Base-by-base conservation (phyloP, 2,797 vertebrate genomes). In the Tiaroga cobitis region DNA sequence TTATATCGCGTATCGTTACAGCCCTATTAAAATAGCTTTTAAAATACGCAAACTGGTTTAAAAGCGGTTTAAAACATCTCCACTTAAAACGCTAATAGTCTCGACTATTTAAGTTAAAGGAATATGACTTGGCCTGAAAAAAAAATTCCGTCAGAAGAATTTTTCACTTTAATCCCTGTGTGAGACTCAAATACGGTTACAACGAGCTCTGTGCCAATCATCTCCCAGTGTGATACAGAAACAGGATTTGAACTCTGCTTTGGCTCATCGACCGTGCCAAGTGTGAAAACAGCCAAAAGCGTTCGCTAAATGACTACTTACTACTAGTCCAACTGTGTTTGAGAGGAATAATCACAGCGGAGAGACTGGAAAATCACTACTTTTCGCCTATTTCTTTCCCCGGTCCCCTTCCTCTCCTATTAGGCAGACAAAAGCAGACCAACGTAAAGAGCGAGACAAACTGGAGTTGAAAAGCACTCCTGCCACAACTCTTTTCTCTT, bases 301-400 rank as follows among this genome's bases (percentile, higher is more conserved):
- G 16, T 26, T 21, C 7, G 21, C 65, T 81, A 81, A 69, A 59
- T 59, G 34, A 81, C 46, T 81, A 39, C 80, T 29, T 56, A 46
- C 51, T 24, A 26, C 75, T 18, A 41, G 34, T 18, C 75, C 54
- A 77, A n/a, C 54, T 77, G 75, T 26, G 54, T 82, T 39, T 46
- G 11, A 73, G 51, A 61, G 19, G 51, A 61, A 70, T 41, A 26
- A 34, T 56, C 21, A 54, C 9, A 41, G 34, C 4, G 1, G 29
- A 76, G 34, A 75, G 19, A 39, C 46, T 81, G 63, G 19, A 81
- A 81, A 81, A 69, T 68, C 46, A 51, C 65, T 68, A 51, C 18
- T 46, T 81, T 69, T 34, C 43, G 76, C n/a, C n/a, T 16, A n/a
- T 43, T 79, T 26, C 37, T n/a, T 80, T 56, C n/a, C 15, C 65